phyloP scores from a whole-genome alignment of 2,888 invertebrate genomes.

The Cloeon dipterum region DNA sequence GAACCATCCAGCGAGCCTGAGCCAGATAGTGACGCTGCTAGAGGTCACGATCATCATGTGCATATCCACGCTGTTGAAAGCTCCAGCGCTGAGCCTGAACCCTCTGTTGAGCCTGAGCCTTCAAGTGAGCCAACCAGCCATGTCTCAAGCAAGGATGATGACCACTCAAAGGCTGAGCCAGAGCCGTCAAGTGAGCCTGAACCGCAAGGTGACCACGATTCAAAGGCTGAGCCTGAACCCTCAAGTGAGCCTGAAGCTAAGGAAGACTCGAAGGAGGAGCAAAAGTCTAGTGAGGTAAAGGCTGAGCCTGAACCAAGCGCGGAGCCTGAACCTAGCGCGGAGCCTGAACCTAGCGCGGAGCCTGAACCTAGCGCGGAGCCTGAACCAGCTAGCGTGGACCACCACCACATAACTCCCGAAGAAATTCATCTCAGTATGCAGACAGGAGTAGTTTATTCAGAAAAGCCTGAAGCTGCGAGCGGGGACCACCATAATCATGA shows the following conservation, averaged over 20 bases:
- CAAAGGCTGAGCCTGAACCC: constrained; percentile 8
- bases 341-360: constrained; percentile 9
- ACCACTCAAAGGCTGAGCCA: constrained; percentile 8
- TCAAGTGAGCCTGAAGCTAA: constrained; percentile 8
- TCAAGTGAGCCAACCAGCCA: not conserved
- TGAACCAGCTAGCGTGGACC: too few species aligned
- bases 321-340: constrained; percentile 8
- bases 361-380: constrained; percentile 7
- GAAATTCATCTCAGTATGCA: constrained; percentile 11
- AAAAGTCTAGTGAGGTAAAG: too few species aligned
- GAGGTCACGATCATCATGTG: too few species aligned
- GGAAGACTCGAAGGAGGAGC: constrained; percentile 5
- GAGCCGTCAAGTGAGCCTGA: constrained; percentile 15
- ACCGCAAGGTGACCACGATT: constrained; percentile 9
- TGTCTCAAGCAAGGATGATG: constrained; percentile 10
- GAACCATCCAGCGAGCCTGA: constrained; percentile 6
- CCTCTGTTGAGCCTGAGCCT: constrained; percentile 15
- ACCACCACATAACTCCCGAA: too few species aligned
- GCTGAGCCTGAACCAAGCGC: constrained; percentile 11
- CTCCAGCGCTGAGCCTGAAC: constrained; percentile 11
- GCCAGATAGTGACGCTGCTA: constrained; percentile 11
- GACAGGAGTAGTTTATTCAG: constrained; percentile 5
- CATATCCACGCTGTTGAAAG: too few species aligned
- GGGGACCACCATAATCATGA: not conserved
- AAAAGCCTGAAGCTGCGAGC: not conserved